Evolutionary conservation across 1,140 invertebrate genomes (phyloP).

Genomic region (Heliconius himera): DNA sequence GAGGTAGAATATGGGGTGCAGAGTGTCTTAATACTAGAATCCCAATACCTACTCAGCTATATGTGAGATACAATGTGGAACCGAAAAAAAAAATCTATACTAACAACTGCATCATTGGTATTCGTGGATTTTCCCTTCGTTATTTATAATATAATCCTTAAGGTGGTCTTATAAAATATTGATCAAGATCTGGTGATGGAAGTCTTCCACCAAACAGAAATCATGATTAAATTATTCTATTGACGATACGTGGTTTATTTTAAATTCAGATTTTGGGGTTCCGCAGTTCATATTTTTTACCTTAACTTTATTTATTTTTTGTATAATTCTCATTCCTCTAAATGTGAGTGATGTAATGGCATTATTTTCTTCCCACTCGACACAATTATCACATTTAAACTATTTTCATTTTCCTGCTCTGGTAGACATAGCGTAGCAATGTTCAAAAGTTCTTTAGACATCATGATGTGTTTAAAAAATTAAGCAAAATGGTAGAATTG

Average conservation of each 20-base stretch:
- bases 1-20: too few relatives aligned
- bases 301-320: not conserved
- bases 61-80: not conserved
- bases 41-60: not conserved
- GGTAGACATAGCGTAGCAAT: too few relatives aligned
- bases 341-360: not conserved
- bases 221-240: constrained; percentile 16
- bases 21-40: not conserved
- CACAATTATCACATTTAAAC: too few relatives aligned
- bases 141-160: constrained; percentile 4
- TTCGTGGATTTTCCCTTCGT: constrained; percentile 1
- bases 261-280: not conserved
- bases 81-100: not conserved
- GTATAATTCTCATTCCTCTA: too few relatives aligned
- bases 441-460: too few relatives aligned
- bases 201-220: constrained; percentile 10
- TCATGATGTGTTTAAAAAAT: too few relatives aligned
- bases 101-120: not conserved
- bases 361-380: too few relatives aligned
- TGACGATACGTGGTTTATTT: constrained; percentile 7
- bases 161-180: constrained; percentile 15
- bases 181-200: constrained; percentile 14
- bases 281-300: not conserved
- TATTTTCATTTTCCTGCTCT: too few relatives aligned
- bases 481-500: too few relatives aligned